phyloP scores from a whole-genome alignment of 2,797 vertebrate genomes.

The Melanotaenia boesemani region DNA sequence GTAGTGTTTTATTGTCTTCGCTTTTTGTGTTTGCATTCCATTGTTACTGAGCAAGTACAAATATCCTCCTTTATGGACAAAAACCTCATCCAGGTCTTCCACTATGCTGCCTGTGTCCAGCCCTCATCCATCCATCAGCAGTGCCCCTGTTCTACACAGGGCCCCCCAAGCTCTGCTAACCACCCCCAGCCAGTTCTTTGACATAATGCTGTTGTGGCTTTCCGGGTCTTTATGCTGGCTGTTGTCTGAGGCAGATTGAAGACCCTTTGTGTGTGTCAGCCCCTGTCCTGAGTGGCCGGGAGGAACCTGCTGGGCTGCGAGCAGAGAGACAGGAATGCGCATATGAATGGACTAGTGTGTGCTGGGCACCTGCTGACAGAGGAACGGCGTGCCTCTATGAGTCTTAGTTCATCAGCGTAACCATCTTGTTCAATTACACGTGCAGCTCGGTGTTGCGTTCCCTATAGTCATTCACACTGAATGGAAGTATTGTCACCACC shows the following conservation, averaged over 20 bases:
- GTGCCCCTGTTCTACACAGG: slow-evolving; percentile 57
- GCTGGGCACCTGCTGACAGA: slow-evolving; percentile 80
- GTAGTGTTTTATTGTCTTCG: slow-evolving; percentile 77
- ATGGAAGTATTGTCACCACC: slow-evolving; percentile 51
- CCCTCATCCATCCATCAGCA: slow-evolving; percentile 81
- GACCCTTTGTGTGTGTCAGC: slow-evolving; percentile 77
- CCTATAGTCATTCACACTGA: slow-evolving; percentile 54
- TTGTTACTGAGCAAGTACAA: slow-evolving; percentile 79
- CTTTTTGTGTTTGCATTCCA: slow-evolving; percentile 80
- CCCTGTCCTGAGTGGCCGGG: slow-evolving; percentile 76
- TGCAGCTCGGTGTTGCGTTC: slow-evolving; percentile 60
- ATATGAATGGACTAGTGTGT: slow-evolving; percentile 80
- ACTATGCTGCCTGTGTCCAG: slow-evolving; percentile 49
- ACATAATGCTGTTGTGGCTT: slow-evolving; percentile 77
- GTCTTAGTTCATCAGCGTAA: slow-evolving; percentile 72
- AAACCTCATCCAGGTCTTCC: slow-evolving; percentile 61
- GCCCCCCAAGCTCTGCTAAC: slow-evolving; percentile 59
- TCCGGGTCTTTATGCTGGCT: slow-evolving; percentile 82
- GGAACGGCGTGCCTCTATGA: slow-evolving; percentile 60
- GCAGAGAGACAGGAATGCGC: slow-evolving; percentile 80
- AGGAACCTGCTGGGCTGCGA: slow-evolving; percentile 74
- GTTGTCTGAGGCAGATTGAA: slow-evolving; percentile 82
- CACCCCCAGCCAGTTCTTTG: slow-evolving; percentile 67
- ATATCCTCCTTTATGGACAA: slow-evolving; percentile 76
- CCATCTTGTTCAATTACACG: slow-evolving; percentile 78